These are phyloP conservation scores for Nomada lathburiana DNA, from an alignment of 2,888 invertebrate genomes.

Conservation along the genomic window DNA sequence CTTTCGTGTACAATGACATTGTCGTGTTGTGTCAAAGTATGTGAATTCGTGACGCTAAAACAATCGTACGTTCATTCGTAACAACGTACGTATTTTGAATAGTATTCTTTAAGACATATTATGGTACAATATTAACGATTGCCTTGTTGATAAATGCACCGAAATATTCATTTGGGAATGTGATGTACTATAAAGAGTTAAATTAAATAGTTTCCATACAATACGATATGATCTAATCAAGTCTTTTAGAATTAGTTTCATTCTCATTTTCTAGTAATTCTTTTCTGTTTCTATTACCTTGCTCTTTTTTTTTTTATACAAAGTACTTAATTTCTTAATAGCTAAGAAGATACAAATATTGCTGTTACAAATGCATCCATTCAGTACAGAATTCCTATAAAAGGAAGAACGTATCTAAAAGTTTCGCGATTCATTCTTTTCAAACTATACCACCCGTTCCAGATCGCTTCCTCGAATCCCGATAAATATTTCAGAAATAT, in stretches of 20 bases:
- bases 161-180: conserved; percentile 29
- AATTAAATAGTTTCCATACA: conserved; percentile 4
- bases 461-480: not conserved
- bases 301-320: not conserved
- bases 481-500: conserved; percentile 22
- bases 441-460: conserved; percentile 19
- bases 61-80: not conserved
- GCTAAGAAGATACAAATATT: conserved; percentile 40
- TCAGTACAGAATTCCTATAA: conserved; percentile 49
- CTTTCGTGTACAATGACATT: not conserved
- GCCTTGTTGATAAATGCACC: conserved; percentile 25
- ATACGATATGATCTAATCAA: conserved; percentile 26
- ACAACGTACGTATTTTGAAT: conserved; percentile 12
- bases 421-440: not conserved
- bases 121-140: conserved; percentile 37
- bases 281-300: not conserved
- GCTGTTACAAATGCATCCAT: conserved; percentile 69
- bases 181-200: conserved; percentile 17
- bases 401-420: conserved; percentile 42
- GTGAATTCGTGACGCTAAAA: not conserved
- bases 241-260: conserved; percentile 17
- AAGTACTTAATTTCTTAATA: conserved; percentile 4
- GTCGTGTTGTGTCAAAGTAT: conserved; percentile 14
- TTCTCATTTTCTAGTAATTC: not conserved
- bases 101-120: conserved; percentile 31